A percentile compares a stretch with the other conserved stretches of the same genome.
phyloP scores from a whole-genome alignment of 2,113 vertebrate species.

The Neolamprologus fasciatus region DNA sequence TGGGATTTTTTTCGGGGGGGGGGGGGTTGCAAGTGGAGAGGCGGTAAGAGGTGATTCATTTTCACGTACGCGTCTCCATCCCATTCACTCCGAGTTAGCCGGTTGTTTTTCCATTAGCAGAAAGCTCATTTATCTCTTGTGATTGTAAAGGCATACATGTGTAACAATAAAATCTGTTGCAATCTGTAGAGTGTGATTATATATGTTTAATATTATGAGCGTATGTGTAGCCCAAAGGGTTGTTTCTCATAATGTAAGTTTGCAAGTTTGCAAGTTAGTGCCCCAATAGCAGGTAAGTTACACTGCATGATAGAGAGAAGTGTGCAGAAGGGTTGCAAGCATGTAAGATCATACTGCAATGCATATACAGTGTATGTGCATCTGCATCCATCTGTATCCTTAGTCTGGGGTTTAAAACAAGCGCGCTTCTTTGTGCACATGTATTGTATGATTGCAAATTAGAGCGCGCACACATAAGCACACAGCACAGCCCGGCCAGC shows the following conservation, averaged over 20 bases:
- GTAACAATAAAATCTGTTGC: constrained; percentile 44
- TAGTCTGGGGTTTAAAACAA: not conserved
- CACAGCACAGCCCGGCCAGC: constrained; percentile 32
- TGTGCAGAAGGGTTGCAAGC: not conserved
- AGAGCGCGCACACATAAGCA: not conserved
- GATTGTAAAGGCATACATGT: constrained; percentile 46
- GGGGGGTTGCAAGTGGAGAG: not conserved
- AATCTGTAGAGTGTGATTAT: not conserved
- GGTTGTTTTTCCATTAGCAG: constrained; percentile 28
- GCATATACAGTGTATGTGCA: not conserved
- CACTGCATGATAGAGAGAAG: not conserved
- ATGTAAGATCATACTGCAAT: not conserved
- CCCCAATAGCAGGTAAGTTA: not conserved
- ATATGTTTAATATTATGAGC: not conserved
- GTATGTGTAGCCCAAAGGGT: not conserved
- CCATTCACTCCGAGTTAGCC: constrained; percentile 10
- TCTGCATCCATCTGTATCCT: not conserved
- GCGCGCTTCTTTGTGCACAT: not conserved
- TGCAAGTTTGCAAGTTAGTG: not conserved
- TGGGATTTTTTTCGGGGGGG: not conserved
- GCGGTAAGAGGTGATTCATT: not conserved
- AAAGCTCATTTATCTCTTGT: constrained; percentile 34
- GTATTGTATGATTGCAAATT: not conserved
- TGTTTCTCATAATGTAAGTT: not conserved
- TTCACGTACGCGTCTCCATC: not conserved